Evolutionary conservation across 2,888 invertebrate genomes (phyloP), one percentile per base, ranked within the genome.

Genomic region (Ceramica pisi): DNA sequence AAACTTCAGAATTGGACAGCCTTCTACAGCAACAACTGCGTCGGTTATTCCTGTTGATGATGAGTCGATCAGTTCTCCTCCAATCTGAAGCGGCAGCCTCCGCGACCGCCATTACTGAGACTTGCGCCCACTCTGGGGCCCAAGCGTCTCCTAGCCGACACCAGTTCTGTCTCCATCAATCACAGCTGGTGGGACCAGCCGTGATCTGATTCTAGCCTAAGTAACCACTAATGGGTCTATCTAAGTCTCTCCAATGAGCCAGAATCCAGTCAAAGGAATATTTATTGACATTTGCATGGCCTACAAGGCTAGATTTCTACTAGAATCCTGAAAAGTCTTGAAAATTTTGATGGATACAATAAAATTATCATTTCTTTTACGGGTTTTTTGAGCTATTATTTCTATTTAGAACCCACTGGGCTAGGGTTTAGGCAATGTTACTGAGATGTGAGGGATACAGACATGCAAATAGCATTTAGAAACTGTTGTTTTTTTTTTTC

Each of bases 361-460:
- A 73, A 77, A 86, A 84, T 86, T 84, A 84, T 84, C 79, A 86
- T 84, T 84, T 81, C 84, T 74, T 82, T 77, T 81, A 80, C 84
- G 81, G 81, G 70, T 71, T 78, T 75, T 67, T 67, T 21, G 23
- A 65, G 48, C 59, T 55, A 51, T 71, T 72, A 59, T 64, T 71
- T 53, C 16, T 57, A 56, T 78, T 51, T 63, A 12, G 46, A 48
- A 56, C 38, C 21, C 19, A 65, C 16, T 38, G n/a, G 55, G 38
- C n/a, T 59, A 21, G 38, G 67, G 21, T 71, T 67, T 69, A 31
- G 41, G 69, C 16, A 56, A 62, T 67, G 71, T 61, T 26, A 75
- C 68, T 69, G 72, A 60, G 61, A 67, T 64, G 12, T 38, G 21
- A 69, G 51, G 14, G 44, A 55, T 61, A 59, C 8, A 38, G n/a